A percentile compares a stretch with the other conserved stretches of the same genome.
Conservation (phyloP, 2,888 invertebrate genomes). For the Drosophila emarginata region DNA sequence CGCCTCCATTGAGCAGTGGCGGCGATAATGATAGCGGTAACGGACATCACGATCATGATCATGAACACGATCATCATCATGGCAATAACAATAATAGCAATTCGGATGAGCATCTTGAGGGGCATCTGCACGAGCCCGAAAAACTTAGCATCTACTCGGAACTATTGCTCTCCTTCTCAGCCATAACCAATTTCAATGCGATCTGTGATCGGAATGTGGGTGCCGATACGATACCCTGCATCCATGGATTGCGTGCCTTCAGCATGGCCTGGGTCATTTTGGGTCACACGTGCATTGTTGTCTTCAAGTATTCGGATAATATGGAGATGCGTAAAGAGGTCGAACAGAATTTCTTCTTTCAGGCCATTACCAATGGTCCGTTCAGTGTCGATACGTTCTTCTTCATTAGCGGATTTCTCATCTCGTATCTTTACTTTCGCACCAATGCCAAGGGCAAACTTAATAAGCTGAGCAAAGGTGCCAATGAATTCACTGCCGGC, state of each 20-base stretch:
- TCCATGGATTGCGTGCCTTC: constrained; percentile 87
- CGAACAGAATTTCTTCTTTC: constrained; percentile 90
- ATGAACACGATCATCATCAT: constrained; percentile 44
- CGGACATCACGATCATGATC: constrained; percentile 57
- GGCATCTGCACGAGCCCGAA: constrained; percentile 83
- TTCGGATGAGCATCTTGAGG: constrained; percentile 85
- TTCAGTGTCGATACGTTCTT: constrained; percentile 93
- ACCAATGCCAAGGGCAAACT: constrained; percentile 89
- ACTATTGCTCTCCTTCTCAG: constrained; percentile 90
- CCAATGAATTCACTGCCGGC: constrained; percentile 86
- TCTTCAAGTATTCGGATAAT: constrained; percentile 93
- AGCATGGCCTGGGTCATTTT: constrained; percentile 89
- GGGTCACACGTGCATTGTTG: constrained; percentile 90
- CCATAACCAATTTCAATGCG: constrained; percentile 90
- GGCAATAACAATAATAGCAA: constrained; percentile 79
- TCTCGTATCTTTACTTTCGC: constrained; percentile 93
- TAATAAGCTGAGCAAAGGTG: constrained; percentile 86
- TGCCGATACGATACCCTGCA: constrained; percentile 90
- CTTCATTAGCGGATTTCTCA: constrained; percentile 91
- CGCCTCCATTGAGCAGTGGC: constrained; percentile 68
- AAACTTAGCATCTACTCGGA: constrained; percentile 83
- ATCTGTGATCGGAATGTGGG: constrained; percentile 91
- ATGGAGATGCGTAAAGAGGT: constrained; percentile 88
- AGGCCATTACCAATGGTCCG: constrained; percentile 90
- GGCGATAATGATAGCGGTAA: constrained; percentile 81